Conservation (phyloP, 2,113 vertebrate genomes). For the Phrynosoma platyrhinos region DNA sequence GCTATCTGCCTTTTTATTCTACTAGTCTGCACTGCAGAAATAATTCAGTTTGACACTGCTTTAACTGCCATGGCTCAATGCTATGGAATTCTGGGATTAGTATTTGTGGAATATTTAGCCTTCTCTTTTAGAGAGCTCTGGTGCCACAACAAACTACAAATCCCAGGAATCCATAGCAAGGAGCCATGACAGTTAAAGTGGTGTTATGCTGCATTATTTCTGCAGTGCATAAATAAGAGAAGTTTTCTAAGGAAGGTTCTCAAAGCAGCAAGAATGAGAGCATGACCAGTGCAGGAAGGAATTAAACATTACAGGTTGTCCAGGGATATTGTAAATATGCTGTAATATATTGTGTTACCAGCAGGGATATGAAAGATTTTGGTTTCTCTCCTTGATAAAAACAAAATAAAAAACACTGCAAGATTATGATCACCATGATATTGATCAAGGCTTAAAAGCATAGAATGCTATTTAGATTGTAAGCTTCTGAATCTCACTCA, state of each 20-base stretch:
- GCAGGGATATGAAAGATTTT: not conserved
- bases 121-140: too few relatives aligned
- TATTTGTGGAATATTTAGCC: too few relatives aligned
- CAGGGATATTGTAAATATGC: fast-evolving
- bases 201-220: too few relatives aligned
- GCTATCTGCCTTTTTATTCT: fast-evolving
- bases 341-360: fast-evolving
- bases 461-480: not conserved
- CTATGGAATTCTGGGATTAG: too few relatives aligned
- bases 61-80: too few relatives aligned
- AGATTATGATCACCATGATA: not conserved
- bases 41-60: too few relatives aligned
- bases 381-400: not conserved
- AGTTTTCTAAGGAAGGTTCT: fast-evolving
- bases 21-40: not conserved
- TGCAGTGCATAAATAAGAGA: fast-evolving
- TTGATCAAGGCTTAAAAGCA: not conserved
- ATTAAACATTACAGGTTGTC: not conserved
- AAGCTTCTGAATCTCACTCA: not conserved
- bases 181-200: too few relatives aligned
- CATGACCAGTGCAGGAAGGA: constrained; percentile 20
- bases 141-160: too few relatives aligned
- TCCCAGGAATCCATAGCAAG: too few relatives aligned
- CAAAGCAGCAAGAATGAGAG: fast-evolving
- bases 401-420: not conserved